Conservation (phyloP, 2,113 vertebrate genomes). For the Pongo abelii region DNA sequence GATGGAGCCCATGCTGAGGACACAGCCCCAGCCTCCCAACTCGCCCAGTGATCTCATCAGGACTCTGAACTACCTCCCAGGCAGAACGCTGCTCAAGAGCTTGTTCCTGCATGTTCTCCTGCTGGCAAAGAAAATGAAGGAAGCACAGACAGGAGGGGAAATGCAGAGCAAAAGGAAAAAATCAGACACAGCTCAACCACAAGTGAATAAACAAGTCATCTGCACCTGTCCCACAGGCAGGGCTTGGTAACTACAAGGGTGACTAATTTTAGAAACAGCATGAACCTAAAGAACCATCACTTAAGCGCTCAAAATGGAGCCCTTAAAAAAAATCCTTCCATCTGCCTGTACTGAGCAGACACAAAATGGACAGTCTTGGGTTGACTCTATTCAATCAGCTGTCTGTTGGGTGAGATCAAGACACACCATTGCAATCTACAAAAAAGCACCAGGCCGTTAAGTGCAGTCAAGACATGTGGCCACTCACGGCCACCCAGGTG, state of each 20-base stretch:
- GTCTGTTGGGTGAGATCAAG: not conserved
- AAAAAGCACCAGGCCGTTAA: not conserved
- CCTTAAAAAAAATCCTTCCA: not conserved
- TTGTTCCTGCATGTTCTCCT: not conserved
- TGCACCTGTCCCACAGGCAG: slow-evolving; percentile 17
- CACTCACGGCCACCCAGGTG: not conserved
- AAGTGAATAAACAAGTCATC: not conserved
- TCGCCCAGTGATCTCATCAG: not conserved
- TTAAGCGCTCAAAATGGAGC: slow-evolving; percentile 2
- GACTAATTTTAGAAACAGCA: slow-evolving; percentile 61
- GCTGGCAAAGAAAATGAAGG: not conserved
- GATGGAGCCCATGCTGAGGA: not conserved
- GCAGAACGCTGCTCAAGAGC: not conserved
- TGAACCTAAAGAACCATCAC: not conserved
- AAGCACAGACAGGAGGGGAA: not conserved
- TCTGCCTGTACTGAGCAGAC: not conserved
- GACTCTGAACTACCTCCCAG: not conserved
- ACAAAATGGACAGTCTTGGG: not conserved
- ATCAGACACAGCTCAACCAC: not conserved
- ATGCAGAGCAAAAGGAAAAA: not conserved
- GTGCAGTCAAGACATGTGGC: not conserved
- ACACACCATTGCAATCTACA: not conserved
- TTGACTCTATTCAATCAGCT: not conserved
- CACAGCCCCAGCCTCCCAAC: not conserved
- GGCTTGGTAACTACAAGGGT: not conserved